These are phyloP conservation scores for Gallinago stenura DNA, from an alignment of 2,797 vertebrate genomes.

Conservation along the genomic window DNA sequence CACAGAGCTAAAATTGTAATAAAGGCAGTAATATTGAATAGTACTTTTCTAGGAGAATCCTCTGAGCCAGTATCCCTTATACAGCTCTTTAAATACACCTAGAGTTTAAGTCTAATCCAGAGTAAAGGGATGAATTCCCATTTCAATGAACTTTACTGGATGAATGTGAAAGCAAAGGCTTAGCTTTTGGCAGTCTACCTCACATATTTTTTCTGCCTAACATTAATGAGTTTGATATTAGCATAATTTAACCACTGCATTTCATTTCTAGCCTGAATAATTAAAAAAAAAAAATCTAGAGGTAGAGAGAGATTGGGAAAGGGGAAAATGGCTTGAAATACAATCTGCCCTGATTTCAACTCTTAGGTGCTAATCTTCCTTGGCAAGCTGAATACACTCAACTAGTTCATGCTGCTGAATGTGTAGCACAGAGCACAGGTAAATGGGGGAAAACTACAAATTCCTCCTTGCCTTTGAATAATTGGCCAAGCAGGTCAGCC, in stretches of 20 bases:
- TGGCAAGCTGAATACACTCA: neutral
- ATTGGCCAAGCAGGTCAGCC: neutral
- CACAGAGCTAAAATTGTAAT: neutral
- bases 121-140: conserved; percentile 23
- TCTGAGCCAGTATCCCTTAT: neutral
- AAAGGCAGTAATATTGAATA: neutral
- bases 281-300: neutral
- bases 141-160: conserved; percentile 37
- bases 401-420: neutral
- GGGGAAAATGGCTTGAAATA: conserved; percentile 23
- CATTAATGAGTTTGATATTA: conserved; percentile 46
- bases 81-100: neutral
- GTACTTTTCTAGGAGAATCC: neutral
- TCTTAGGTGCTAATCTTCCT: neutral
- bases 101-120: conserved; percentile 36
- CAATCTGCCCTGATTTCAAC: neutral
- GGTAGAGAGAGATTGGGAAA: neutral
- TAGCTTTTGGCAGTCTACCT: conserved; percentile 29
- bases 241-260: conserved; percentile 17
- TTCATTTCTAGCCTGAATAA: conserved; percentile 27
- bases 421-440: neutral
- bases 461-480: neutral
- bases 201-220: conserved; percentile 13
- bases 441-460: neutral
- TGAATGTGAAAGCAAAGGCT: conserved; percentile 4